phyloP scores from a whole-genome alignment of 2,113 vertebrate species.

The Pteronura brasiliensis region DNA sequence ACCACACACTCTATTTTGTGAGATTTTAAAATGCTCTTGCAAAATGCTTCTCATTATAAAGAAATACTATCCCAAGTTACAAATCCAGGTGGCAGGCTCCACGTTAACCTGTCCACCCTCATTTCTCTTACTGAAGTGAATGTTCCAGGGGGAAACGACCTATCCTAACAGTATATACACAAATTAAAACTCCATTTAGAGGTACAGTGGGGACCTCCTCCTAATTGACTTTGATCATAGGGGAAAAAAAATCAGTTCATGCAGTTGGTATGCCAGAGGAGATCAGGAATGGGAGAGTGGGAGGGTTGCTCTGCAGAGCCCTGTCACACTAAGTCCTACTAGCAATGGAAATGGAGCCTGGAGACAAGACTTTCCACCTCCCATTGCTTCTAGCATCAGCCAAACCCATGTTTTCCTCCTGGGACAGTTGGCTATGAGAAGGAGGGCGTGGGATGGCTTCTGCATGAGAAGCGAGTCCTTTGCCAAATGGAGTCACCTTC shows the following conservation, averaged over 20 bases:
- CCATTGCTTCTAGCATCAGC: neutral
- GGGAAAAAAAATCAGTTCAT: constrained; percentile 59
- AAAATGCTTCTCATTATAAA: neutral
- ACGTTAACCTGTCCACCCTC: constrained; percentile 70
- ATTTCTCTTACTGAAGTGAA: constrained; percentile 79
- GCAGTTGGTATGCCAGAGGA: constrained; percentile 25
- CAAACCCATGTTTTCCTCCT: neutral
- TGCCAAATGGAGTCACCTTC: neutral
- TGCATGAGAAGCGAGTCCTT: neutral
- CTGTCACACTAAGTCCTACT: neutral
- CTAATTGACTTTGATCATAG: constrained; percentile 80
- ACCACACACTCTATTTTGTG: neutral
- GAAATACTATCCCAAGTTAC: constrained; percentile 49
- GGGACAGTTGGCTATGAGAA: neutral
- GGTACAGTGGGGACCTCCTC: constrained; percentile 70
- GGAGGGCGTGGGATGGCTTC: neutral
- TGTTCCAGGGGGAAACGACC: constrained; percentile 68
- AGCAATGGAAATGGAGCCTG: neutral
- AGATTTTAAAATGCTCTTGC: neutral
- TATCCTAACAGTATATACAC: constrained; percentile 79
- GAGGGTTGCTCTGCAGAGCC: neutral
- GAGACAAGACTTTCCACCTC: neutral
- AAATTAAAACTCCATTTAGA: constrained; percentile 83
- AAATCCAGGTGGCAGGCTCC: constrained; percentile 56
- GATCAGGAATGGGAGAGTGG: constrained; percentile 37